Percentiles rank a stretch among this genome's conserved stretches.
These are phyloP conservation scores for Malthinus seriepunctatus DNA, from an alignment of 2,888 invertebrate genomes.

Conservation along the genomic window DNA sequence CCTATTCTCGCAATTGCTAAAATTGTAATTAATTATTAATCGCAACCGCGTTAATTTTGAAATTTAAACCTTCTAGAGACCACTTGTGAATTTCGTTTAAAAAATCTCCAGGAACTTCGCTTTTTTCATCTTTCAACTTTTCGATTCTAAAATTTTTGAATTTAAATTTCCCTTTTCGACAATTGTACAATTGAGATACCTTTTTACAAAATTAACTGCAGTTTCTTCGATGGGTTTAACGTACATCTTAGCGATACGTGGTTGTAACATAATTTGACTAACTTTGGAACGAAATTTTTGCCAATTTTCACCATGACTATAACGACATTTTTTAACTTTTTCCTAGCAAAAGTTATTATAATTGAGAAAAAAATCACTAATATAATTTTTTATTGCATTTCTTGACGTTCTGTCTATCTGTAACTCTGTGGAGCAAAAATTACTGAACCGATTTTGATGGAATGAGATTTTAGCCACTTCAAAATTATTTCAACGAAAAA, in stretches of 20 bases:
- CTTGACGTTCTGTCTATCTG: too few species aligned
- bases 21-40: conserved; percentile 25
- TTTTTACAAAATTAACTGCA: conserved; percentile 68
- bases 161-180: not conserved
- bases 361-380: too few species aligned
- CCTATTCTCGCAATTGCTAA: conserved; percentile 69
- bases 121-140: conserved; percentile 58
- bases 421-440: too few species aligned
- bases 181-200: conserved; percentile 59
- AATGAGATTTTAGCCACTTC: too few species aligned
- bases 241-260: conserved; percentile 73
- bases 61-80: conserved; percentile 71
- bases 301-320: conserved; percentile 82
- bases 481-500: too few species aligned
- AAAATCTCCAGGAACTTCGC: conserved; percentile 68
- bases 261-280: conserved; percentile 76
- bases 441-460: too few species aligned
- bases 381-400: too few species aligned
- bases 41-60: not conserved
- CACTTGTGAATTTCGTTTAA: conserved; percentile 76
- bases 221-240: conserved; percentile 71
- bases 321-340: conserved; percentile 17
- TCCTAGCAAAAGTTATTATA: too few species aligned
- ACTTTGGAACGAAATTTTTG: conserved; percentile 76
- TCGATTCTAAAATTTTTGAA: conserved; percentile 57